A percentile compares a stretch with the other conserved stretches of the same genome.
Conservation (phyloP, 1,140 invertebrate species). For the Piezodorus guildinii region DNA sequence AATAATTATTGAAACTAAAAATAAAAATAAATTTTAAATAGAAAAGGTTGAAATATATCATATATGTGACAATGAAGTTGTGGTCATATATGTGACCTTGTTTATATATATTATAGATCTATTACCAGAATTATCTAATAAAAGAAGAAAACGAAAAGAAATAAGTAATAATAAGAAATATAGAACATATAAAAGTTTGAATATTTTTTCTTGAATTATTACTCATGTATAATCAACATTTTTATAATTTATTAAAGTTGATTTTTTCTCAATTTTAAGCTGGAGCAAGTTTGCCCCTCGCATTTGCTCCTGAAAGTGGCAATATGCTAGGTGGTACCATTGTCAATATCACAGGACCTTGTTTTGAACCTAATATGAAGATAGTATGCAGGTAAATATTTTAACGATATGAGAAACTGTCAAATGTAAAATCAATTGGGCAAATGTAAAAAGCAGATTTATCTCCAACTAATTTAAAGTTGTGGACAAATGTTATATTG, state of each 20-base stretch:
- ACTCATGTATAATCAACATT: background rate
- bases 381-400: slow-evolving; percentile 50
- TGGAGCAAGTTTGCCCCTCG: slow-evolving; percentile 62
- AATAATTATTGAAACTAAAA: too few species aligned
- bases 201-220: background rate
- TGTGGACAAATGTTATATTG: too few species aligned
- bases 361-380: slow-evolving; percentile 59
- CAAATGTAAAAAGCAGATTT: background rate
- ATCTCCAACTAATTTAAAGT: too few species aligned
- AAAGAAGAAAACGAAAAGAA: too few species aligned
- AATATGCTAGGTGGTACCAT: slow-evolving; percentile 91
- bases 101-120: too few species aligned
- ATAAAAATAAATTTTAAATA: too few species aligned
- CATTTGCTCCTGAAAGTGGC: slow-evolving; percentile 85
- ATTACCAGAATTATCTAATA: too few species aligned
- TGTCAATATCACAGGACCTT: slow-evolving; percentile 90
- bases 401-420: background rate
- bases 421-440: too few species aligned
- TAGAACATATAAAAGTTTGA: background rate
- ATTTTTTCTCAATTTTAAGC: slow-evolving; percentile 38
- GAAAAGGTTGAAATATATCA: too few species aligned
- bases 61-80: too few species aligned
- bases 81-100: too few species aligned
- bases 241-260: background rate
- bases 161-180: too few species aligned